Evolutionary conservation across 2,888 invertebrate species (phyloP), one percentile per base, ranked within the genome.

Genomic region (Tillus elongatus): DNA sequence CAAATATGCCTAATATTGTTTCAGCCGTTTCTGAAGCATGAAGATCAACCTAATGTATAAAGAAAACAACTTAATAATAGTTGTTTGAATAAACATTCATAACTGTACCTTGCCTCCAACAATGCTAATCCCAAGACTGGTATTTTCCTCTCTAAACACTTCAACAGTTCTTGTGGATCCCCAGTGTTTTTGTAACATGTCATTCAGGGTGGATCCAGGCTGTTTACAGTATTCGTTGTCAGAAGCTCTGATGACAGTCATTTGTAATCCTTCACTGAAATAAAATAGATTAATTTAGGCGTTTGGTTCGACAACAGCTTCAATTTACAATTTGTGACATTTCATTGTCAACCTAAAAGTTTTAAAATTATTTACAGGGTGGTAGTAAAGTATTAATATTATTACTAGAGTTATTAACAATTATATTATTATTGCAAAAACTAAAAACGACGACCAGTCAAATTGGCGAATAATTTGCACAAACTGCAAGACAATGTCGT

Each of bases 101-200:
- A 8, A 29, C 6, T 32, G 8, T 60, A 89, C 88, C 75, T 90
- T 89, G 56, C 93, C 91, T 38, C 96, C 92, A 19, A 98, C 93
- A 52, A 98, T 97, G 66, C 91, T 92, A 61, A 98, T 93, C 4
- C 96, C 97, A 13, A 97, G 76, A 36, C 92, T 90, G 46, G 82
- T 79, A 24, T 81, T 79, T 15, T 75, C 75, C 49, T 81, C 79
- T 35, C 90, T 66, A 40, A 71, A 71, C 16, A 93, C 73, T 44
- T 79, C 74, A 29, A 93, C 85, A 8, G 74, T 69, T 42, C 89
- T 70, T 34, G 84, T 80, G 0, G 85, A 77, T 2, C 91, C 90
- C 92, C 92, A 93, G 47, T 84, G 79, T 56, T 81, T 82, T 29
- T 78, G 75, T 50, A 74, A 62, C 45, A 70, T 65, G 36, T 68